Conservation (phyloP, 1,140 invertebrate species). For the Lasioglossum albipes region DNA sequence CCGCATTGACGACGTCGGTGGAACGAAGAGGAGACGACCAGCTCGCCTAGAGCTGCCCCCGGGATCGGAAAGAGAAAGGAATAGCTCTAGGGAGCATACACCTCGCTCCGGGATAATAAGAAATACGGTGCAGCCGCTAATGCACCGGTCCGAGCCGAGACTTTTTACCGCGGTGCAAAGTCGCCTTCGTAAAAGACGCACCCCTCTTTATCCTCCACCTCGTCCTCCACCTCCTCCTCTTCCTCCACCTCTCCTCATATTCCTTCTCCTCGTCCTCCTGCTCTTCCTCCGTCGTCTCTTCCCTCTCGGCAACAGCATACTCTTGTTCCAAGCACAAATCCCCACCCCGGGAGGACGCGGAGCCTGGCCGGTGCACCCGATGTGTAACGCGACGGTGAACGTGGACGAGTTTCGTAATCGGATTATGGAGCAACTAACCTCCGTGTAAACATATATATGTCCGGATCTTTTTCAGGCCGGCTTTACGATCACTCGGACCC, state of each 20-base stretch:
- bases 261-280: neutral
- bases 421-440: neutral
- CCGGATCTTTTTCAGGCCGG: too few species aligned
- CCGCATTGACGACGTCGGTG: conserved; percentile 56
- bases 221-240: neutral
- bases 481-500: too few species aligned
- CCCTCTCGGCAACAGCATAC: neutral
- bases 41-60: too few species aligned
- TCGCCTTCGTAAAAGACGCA: conserved; percentile 18
- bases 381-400: conserved; percentile 11
- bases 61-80: neutral
- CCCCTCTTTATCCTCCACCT: neutral
- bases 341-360: neutral
- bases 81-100: conserved; percentile 26
- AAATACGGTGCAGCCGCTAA: conserved; percentile 52
- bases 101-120: conserved; percentile 49
- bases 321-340: conserved; percentile 3
- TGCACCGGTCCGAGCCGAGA: conserved; percentile 28
- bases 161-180: conserved; percentile 42
- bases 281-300: neutral
- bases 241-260: neutral
- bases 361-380: neutral
- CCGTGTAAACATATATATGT: neutral
- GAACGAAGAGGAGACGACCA: conserved; percentile 15
- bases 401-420: conserved; percentile 23